phyloP scores from a whole-genome alignment of 53 echinoderm and acorn worm species.

The Temnopleurus reevesii region DNA sequence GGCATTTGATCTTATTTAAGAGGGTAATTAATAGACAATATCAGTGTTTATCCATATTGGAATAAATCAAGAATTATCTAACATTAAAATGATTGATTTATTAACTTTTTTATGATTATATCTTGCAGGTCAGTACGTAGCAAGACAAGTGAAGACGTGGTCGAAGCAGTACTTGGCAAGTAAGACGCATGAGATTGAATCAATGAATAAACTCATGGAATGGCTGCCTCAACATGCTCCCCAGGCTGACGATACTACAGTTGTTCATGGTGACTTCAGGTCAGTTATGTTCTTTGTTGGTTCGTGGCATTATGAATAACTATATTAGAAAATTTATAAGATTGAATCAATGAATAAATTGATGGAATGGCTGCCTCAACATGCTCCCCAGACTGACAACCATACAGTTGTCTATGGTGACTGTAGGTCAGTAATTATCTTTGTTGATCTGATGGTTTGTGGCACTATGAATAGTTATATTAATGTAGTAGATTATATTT shows the following conservation, averaged over 20 bases:
- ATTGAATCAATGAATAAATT: constrained; percentile 77
- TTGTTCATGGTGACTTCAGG: constrained; percentile 99
- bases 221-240: constrained; percentile 89
- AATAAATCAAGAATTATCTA: no score
- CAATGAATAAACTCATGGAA: constrained; percentile 90
- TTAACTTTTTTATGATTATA: no score
- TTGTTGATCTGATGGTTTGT: no score
- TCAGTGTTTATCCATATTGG: no score
- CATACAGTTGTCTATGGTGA: constrained; percentile 95
- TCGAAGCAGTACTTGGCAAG: constrained; percentile 95
- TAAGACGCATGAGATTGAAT: constrained; percentile 77
- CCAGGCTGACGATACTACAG: constrained; percentile 75
- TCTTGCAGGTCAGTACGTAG: constrained; percentile 82
- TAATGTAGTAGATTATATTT: no score
- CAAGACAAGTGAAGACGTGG: constrained; percentile 87
- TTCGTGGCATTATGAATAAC: no score
- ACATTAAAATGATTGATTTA: no score
- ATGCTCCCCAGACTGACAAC: constrained; percentile 75
- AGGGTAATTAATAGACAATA: no score
- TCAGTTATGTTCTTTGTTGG: no score
- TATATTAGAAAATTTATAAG: constrained; percentile 85
- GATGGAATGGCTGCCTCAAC: constrained; percentile 92
- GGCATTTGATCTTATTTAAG: no score
- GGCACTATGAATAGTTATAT: no score
- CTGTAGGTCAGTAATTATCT: constrained; percentile 93